phyloP scores from a whole-genome alignment of 2,113 vertebrate genomes.

The Percopsis transmontana region DNA sequence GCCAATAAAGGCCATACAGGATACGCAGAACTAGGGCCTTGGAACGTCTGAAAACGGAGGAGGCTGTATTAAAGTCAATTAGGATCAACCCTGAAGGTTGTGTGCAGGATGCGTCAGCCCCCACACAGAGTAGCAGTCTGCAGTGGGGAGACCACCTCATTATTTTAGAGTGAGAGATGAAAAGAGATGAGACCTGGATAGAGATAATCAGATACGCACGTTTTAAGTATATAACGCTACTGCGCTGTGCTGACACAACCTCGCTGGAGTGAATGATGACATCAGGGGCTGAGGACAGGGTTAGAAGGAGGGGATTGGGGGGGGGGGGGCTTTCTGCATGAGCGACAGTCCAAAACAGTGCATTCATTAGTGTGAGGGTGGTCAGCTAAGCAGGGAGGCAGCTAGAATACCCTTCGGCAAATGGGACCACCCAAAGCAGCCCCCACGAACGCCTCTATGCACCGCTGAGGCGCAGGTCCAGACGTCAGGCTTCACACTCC shows the following conservation, averaged over 20 bases:
- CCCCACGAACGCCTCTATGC: slow-evolving; percentile 40
- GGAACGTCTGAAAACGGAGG: slow-evolving; percentile 53
- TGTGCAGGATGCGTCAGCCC: slow-evolving; percentile 50
- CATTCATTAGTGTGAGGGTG: slow-evolving; percentile 71
- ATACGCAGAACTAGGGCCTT: slow-evolving; percentile 32
- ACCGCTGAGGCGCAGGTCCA: slow-evolving; percentile 58
- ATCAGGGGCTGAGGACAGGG: slow-evolving; percentile 44
- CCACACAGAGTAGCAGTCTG: too few relatives aligned
- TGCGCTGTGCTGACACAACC: slow-evolving; percentile 13
- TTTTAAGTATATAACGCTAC: too few relatives aligned
- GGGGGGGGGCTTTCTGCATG: slow-evolving; percentile 67
- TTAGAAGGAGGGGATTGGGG: slow-evolving; percentile 51
- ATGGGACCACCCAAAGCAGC: slow-evolving; percentile 76
- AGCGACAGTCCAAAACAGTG: slow-evolving; percentile 68
- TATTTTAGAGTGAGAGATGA: slow-evolving; percentile 36
- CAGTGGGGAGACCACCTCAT: slow-evolving; percentile 28
- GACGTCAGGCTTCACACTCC: slow-evolving; percentile 59
- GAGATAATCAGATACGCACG: not conserved
- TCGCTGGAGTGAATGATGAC: slow-evolving; percentile 48
- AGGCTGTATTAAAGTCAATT: slow-evolving; percentile 67
- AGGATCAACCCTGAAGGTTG: slow-evolving; percentile 37
- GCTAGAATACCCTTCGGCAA: slow-evolving; percentile 41
- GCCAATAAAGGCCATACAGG: slow-evolving; percentile 29
- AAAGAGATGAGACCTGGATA: not conserved
- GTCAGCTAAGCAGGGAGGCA: slow-evolving; percentile 62